Percentiles rank a stretch among this genome's conserved stretches.
Evolutionary conservation across 2,888 invertebrate genomes (phyloP).

Genomic region (Rhyacophila evoluta): DNA sequence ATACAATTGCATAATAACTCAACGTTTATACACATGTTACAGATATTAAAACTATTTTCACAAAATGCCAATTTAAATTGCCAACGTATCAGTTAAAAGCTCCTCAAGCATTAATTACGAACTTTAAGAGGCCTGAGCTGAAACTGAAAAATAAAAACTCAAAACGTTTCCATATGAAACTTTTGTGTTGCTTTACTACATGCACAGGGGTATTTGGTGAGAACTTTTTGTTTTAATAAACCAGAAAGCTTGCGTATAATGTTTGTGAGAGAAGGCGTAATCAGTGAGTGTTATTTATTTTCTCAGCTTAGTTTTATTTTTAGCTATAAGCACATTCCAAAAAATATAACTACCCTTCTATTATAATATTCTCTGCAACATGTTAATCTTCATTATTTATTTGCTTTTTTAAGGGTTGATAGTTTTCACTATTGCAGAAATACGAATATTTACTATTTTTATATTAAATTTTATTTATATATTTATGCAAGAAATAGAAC

Average conservation of each 20-base stretch:
- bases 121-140: not conserved
- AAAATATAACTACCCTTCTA: too few relatives aligned
- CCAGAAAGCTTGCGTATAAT: not conserved
- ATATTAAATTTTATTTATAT: too few relatives aligned
- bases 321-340: too few relatives aligned
- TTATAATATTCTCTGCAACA: too few relatives aligned
- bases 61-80: not conserved
- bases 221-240: not conserved
- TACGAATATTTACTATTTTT: too few relatives aligned
- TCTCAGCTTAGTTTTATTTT: not conserved
- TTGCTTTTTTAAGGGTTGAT: too few relatives aligned
- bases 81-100: not conserved
- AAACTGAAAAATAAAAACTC: not conserved
- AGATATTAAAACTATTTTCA: not conserved
- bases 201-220: not conserved
- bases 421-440: too few relatives aligned
- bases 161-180: not conserved
- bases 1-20: too few relatives aligned
- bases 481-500: too few relatives aligned
- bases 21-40: too few relatives aligned
- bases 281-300: not conserved
- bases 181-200: not conserved
- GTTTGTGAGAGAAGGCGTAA: not conserved
- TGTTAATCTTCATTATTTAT: too few relatives aligned
- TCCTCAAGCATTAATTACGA: not conserved